phyloP scores from a whole-genome alignment of 1,140 invertebrate species.

The Ephestia elutella region DNA sequence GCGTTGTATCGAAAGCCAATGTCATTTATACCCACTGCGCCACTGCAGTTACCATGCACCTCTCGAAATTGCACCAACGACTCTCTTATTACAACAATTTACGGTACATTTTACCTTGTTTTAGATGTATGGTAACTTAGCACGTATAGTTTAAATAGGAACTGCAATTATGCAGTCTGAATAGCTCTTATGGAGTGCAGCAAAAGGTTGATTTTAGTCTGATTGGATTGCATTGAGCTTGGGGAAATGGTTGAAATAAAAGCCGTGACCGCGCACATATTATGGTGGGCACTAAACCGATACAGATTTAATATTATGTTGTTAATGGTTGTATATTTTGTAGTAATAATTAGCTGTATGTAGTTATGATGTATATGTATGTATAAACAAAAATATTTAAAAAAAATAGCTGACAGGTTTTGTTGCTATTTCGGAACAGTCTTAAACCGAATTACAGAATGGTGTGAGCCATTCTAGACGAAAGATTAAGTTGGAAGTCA shows the following conservation, averaged over 20 bases:
- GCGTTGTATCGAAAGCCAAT: slow-evolving; percentile 4
- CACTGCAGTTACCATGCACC: not conserved
- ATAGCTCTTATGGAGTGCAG: not conserved
- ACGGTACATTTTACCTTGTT: not conserved
- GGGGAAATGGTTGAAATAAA: not conserved
- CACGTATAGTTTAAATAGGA: not conserved
- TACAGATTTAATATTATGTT: slow-evolving; percentile 1
- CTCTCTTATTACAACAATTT: not conserved
- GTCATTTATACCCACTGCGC: not conserved
- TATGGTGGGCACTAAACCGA: not conserved
- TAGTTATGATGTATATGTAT: not conserved
- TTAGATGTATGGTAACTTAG: not conserved
- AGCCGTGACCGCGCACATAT: not conserved
- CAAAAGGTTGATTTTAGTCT: not conserved
- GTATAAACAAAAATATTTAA: too few species aligned
- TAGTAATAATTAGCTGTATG: not conserved
- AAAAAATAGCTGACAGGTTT: too few species aligned
- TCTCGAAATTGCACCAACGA: not conserved
- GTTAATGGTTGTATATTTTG: not conserved
- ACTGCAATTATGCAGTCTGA: not conserved
- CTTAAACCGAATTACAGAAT: too few species aligned
- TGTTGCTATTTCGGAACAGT: too few species aligned
- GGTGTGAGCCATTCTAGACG: too few species aligned
- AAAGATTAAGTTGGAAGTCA: too few species aligned
- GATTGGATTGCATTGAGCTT: not conserved